Percentiles rank a stretch among this genome's conserved stretches.
These are phyloP conservation scores for Danaus plexippus DNA, from an alignment of 1,140 invertebrate species.

Conservation along the genomic window DNA sequence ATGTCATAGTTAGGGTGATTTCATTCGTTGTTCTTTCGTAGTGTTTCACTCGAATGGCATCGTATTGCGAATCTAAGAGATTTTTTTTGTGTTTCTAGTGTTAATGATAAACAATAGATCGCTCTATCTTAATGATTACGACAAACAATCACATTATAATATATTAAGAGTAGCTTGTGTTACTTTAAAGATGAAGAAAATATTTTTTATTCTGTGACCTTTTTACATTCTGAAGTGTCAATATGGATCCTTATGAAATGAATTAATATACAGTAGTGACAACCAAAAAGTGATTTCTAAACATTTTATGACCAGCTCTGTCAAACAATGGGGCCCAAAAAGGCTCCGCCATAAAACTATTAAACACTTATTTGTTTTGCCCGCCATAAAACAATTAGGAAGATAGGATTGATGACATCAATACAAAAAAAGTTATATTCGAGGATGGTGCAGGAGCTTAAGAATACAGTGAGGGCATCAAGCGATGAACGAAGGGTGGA, in stretches of 20 bases:
- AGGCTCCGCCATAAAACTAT: constrained; percentile 66
- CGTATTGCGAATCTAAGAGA: constrained; percentile 27
- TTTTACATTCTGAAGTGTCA: constrained; percentile 57
- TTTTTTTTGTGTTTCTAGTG: constrained; percentile 30
- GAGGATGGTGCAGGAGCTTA: constrained; percentile 54
- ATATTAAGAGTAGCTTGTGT: constrained; percentile 14
- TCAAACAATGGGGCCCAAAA: constrained; percentile 62
- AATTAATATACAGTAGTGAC: constrained; percentile 40
- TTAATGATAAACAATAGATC: constrained; percentile 27
- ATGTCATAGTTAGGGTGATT: constrained; percentile 39
- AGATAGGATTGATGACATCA: constrained; percentile 45
- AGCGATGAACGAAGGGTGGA: constrained; percentile 49
- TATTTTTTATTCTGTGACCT: constrained; percentile 54
- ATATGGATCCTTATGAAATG: constrained; percentile 44
- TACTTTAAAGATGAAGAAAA: constrained; percentile 37
- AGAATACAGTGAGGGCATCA: constrained; percentile 33
- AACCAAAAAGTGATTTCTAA: constrained; percentile 29
- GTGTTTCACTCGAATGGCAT: constrained; percentile 53
- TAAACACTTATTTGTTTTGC: constrained; percentile 31
- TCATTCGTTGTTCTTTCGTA: constrained; percentile 51
- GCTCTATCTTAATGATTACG: constrained; percentile 13
- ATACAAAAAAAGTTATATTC: constrained; percentile 38
- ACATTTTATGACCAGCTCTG: constrained; percentile 31
- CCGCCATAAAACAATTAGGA: constrained; percentile 50
- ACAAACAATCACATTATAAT: constrained; percentile 10